Base-by-base conservation (phyloP, 1,140 invertebrate species). In the Apis dorsata region DNA sequence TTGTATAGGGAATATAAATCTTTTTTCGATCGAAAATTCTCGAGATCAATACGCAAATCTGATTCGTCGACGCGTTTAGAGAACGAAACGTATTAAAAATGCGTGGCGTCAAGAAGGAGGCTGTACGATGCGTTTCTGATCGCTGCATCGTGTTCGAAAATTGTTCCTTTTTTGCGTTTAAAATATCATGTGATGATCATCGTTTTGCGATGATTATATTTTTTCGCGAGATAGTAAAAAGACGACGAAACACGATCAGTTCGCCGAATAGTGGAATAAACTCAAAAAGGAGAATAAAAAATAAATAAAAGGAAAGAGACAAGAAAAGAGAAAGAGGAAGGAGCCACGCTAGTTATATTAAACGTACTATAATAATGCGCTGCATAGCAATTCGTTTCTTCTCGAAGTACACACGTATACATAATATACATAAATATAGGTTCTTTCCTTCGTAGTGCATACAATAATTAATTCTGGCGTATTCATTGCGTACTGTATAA, bases 401-500 rank as follows among this genome's bases (percentile, higher is more conserved):
- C 81, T 76, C 85, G 71, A 86, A 72, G 77, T 78, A 68, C 73
- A 85, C 60, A 79, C 69, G 51, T 73, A 80, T 86, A 70, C 55
- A 74, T 77, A 78, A 70, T 49, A 74, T 77, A 78, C 71, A 81
- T 28, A 71, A 65, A 86, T 78, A 79, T 87, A 89, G 83, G 82
- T 86, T 87, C 84, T 74, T 89, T 86, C 75, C 79, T 81, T 85
- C 78, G 83, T 87, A 87, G 85, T 85, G 71, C 83, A 74, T 85
- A 89, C 63, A 83, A 73, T 78, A 77, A 62, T 88, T 88, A 77
- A 85, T 88, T 88, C 80, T 62, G 63, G 55, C 79, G 78, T 79
- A 51, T 69, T 28, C 65, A 79, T 88, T 81, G 75, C 84, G 79
- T 87, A 89, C 57, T 84, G 83, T 86, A 88, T 83, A 77, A 81